Evolutionary conservation across 1,140 invertebrate genomes (phyloP), one percentile per base, ranked within the genome.

Genomic region (Odontomachus brunneus): DNA sequence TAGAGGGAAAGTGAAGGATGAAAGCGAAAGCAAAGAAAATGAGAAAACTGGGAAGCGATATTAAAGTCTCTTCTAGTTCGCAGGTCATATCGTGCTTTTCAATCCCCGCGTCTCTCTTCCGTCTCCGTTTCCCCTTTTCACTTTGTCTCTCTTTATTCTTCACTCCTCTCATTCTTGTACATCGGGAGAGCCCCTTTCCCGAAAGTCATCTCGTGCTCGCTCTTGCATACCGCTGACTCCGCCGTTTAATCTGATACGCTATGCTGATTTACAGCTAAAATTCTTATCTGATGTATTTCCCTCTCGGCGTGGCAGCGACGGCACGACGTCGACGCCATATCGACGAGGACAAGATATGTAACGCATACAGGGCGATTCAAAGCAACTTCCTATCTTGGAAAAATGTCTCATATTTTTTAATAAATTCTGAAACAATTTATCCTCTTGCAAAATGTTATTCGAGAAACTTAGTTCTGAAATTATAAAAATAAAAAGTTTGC

Each of bases 251-350:
- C 86, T 88, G 76, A 90, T 88, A 90, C 71, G 76, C 74, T 82
- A 60, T 90, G 89, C 88, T 91, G 85, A 91, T 92, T 90, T 90
- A 89, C 84, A 84, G 84, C 66, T 82, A 62, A 88, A 91, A 86
- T 89, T 91, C 88, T 89, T 89, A 91, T 90, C 90, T 83, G 85
- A 67, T 84, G 53, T 86, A 86, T 88, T 87, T 76, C 78, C 75
- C 82, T 60, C 55, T 85, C 48, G 48, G 66, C 48, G 9, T 51
- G 9, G 38, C 5, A 15, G 48, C 14, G 2, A n/a, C 2, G 38
- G 9, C 15, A 44, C 33, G 33, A 59, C 44, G 59, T 59, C 19
- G 51, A 22, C 1, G 29, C 29, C 19, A 3, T 57, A 38, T 72
- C 4, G 49, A 69, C 33, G 51, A 69, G 17, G 2, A 49, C 24